These are phyloP conservation scores for Hirundo rustica DNA, from an alignment of 2,797 vertebrate genomes.

Conservation along the genomic window DNA sequence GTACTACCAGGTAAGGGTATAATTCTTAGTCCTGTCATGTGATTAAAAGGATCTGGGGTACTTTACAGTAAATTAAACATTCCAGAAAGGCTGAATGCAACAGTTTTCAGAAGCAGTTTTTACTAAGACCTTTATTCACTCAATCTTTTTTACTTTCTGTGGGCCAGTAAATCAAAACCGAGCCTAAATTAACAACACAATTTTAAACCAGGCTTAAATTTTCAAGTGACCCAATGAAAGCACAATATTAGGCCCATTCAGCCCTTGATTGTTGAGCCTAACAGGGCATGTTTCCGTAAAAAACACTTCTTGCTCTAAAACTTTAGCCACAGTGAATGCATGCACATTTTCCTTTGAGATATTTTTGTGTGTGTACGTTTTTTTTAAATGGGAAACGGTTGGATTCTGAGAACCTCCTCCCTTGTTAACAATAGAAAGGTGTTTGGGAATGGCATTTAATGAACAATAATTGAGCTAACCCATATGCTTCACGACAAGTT, in stretches of 20 bases:
- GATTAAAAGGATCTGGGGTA: neutral
- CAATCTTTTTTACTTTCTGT: neutral
- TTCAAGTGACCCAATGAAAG: neutral
- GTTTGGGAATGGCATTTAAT: neutral
- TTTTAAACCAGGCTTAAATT: neutral
- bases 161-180: neutral
- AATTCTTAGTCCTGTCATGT: neutral
- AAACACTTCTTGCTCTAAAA: neutral
- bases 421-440: neutral
- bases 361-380: neutral
- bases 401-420: neutral
- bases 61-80: neutral
- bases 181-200: neutral
- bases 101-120: neutral
- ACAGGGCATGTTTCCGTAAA: neutral
- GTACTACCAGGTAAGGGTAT: neutral
- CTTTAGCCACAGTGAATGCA: neutral
- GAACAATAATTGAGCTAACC: neutral
- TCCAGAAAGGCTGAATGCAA: neutral
- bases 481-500: neutral
- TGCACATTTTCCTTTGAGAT: neutral
- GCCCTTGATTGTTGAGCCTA: neutral
- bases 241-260: neutral
- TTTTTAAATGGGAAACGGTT: neutral
- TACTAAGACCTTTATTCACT: neutral